Evolutionary conservation across 2,888 invertebrate species (phyloP).

Genomic region (Halocaridina rubra): DNA sequence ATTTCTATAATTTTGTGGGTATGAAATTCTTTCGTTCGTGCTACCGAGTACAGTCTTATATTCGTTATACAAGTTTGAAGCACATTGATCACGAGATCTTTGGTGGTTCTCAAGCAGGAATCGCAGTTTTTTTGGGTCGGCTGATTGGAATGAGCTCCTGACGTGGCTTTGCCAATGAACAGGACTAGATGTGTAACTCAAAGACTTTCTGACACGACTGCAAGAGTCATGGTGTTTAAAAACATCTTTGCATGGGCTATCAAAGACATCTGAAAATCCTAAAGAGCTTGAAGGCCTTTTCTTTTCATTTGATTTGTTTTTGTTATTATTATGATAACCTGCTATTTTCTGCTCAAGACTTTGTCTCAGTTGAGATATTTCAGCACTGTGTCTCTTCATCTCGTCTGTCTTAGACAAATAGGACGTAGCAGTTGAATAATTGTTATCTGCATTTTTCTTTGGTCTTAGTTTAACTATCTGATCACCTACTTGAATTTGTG

Average conservation of each 20-base stretch:
- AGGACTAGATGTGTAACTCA: background rate
- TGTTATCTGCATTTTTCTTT: background rate
- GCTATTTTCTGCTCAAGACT: slow-evolving; percentile 16
- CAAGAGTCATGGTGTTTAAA: background rate
- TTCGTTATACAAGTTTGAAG: background rate
- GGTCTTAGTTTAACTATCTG: background rate
- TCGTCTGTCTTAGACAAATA: background rate
- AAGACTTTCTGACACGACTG: background rate
- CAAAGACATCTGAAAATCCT: background rate
- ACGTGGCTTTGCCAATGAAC: background rate
- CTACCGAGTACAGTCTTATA: background rate
- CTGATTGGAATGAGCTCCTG: background rate
- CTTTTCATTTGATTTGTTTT: background rate
- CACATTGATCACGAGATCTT: background rate
- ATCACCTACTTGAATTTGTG: background rate
- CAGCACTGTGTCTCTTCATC: slow-evolving; percentile 23
- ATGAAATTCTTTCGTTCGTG: background rate
- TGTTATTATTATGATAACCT: background rate
- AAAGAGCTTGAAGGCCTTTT: background rate
- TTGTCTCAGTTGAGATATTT: slow-evolving; percentile 21
- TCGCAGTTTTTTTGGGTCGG: background rate
- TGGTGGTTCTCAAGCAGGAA: background rate
- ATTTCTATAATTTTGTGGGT: background rate
- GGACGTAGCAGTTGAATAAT: background rate
- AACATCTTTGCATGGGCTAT: background rate